phyloP scores from a whole-genome alignment of 2,113 vertebrate genomes.

The Pomatorhinus ruficollis region DNA sequence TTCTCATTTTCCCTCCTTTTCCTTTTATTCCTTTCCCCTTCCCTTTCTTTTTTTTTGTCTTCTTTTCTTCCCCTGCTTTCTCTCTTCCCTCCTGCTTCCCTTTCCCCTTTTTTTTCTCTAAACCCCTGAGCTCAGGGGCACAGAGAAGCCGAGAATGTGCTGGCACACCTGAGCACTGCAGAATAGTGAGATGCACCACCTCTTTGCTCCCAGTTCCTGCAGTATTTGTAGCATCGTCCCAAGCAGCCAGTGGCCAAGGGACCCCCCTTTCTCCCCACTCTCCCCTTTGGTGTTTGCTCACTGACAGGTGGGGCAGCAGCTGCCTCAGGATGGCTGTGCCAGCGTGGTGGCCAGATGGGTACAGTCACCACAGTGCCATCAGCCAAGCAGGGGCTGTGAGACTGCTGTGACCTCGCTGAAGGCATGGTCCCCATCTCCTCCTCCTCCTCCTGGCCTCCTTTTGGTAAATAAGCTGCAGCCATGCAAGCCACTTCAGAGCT shows the following conservation, averaged over 20 bases:
- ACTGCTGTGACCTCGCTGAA: rapidly evolving
- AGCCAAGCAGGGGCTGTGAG: background rate
- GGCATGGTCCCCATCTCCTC: background rate
- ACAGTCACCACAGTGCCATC: rapidly evolving
- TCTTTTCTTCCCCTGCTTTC: rapidly evolving
- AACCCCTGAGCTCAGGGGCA: background rate
- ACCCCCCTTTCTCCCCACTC: rapidly evolving
- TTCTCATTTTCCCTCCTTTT: background rate
- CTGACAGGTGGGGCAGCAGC: rapidly evolving
- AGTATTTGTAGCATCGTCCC: background rate
- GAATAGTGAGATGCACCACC: background rate
- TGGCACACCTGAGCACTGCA: background rate
- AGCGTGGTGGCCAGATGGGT: background rate
- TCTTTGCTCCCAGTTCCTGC: background rate
- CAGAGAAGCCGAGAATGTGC: rapidly evolving
- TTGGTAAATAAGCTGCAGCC: background rate
- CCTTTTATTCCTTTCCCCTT: rapidly evolving
- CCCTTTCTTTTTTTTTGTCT: no score
- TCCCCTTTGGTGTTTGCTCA: rapidly evolving
- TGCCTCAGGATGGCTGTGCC: background rate
- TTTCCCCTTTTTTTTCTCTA: background rate
- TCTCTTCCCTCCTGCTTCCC: background rate
- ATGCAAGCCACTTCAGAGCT: rapidly evolving
- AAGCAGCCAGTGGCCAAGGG: rapidly evolving
- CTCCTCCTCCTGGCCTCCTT: background rate